Evolutionary conservation across 1,140 invertebrate genomes (phyloP), one percentile per base, ranked within the genome.

Genomic region (Eumeta japonica): DNA sequence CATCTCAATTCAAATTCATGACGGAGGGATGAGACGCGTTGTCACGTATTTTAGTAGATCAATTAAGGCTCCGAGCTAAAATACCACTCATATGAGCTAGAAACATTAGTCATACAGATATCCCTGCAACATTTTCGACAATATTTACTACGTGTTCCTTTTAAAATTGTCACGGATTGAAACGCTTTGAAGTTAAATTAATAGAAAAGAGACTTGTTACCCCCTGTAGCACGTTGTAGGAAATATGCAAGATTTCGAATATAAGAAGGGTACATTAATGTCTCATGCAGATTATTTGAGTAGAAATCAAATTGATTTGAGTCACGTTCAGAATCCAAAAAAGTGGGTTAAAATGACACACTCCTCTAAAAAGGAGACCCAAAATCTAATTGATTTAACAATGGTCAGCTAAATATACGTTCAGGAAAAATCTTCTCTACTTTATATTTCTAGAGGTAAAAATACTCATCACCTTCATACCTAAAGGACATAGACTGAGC

Each of bases 121-220:
- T 37, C 46, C 0, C 19, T 63, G 1, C 52, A 55, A 38, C 24
- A 39, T 12, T 65, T 60, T 20, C 46, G 57, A 17, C 37, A 52
- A 10, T 61, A 55, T n/a, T n/a, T n/a, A n/a, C n/a, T n/a, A n/a
- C n/a, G 58, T 5, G 56, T 60, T 10, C 31, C 33, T 11, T 73
- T 72, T 35, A 57, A 18, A 3, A 39, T 74, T 1, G 38, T 70
- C n/a, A 66, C 61, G 0, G 66, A 68, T 44, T 73, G 62, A 28
- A 53, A 52, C 11, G 59, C 55, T 0, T 37, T 70, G 1, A 55
- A 54, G 14, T 24, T 43, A 17, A 54, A 50, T 15, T 13, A 45
- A 20, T 20, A n/a, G 4, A 60, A 55, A 30, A 62, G 54, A 45
- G 54, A 59, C 36, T 31, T 63, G 10, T 16, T 42, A 10, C 45